phyloP scores from a whole-genome alignment of 2,797 vertebrate genomes.

The Myiotriccus ornatus region DNA sequence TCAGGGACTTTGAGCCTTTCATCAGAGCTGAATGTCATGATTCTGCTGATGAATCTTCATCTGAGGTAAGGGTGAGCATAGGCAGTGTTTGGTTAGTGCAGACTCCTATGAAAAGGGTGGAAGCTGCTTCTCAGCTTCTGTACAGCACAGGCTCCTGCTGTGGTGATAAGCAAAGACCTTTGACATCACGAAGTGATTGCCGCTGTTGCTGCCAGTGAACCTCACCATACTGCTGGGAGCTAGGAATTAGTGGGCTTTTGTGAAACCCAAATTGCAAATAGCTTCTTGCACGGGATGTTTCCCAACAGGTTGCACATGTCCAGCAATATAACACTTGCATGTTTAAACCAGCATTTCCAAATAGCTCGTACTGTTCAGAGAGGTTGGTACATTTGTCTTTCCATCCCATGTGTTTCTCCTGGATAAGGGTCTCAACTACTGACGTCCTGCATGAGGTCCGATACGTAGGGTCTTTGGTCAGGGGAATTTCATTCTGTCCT shows the following conservation, averaged over 20 bases:
- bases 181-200: too few relatives aligned
- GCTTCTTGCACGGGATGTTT: background rate
- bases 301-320: background rate
- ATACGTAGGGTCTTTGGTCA: accelerated
- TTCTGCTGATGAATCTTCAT: background rate
- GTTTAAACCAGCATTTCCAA: background rate
- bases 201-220: background rate
- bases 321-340: accelerated
- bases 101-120: background rate
- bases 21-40: background rate
- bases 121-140: background rate
- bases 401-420: background rate
- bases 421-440: background rate
- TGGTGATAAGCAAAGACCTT: background rate
- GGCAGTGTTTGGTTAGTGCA: background rate
- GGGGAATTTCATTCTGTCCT: background rate
- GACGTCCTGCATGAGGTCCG: background rate
- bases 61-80: background rate
- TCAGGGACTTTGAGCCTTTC: background rate
- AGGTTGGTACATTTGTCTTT: background rate
- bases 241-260: background rate
- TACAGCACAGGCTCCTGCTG: background rate
- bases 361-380: background rate
- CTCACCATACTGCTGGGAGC: accelerated
- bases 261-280: background rate